Evolutionary conservation across 2,797 vertebrate genomes (phyloP).

Genomic region (Numenius phaeopus): DNA sequence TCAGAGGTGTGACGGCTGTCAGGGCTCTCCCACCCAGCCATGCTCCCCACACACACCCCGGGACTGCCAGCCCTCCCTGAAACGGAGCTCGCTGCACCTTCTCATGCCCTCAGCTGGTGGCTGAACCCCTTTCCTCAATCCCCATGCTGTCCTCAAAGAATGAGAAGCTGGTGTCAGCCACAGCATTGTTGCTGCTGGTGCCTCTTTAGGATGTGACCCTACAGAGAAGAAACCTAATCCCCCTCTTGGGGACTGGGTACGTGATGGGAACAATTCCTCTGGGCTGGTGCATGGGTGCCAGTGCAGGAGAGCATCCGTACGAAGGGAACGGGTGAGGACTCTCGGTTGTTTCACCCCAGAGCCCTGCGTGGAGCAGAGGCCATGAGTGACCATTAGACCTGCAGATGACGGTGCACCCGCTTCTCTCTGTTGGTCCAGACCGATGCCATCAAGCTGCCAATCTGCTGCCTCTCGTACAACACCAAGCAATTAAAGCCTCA

Average conservation of each 20-base stretch:
- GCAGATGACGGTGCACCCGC: not conserved
- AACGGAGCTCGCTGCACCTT: not conserved
- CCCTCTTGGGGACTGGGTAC: fast-evolving
- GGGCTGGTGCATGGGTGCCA: not conserved
- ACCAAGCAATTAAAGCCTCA: not conserved
- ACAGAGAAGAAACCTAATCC: not conserved
- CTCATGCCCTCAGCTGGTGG: not conserved
- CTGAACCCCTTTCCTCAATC: not conserved
- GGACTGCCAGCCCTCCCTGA: not conserved
- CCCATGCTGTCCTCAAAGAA: not conserved
- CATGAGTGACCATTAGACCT: fast-evolving
- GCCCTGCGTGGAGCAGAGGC: not conserved
- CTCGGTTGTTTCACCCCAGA: not conserved
- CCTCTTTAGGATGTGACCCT: not conserved
- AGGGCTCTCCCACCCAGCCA: not conserved
- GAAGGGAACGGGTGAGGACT: not conserved
- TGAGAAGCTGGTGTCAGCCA: not conserved
- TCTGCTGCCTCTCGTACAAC: not conserved
- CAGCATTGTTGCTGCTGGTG: not conserved
- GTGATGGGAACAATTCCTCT: not conserved
- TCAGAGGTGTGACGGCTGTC: not conserved
- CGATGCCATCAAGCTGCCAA: not conserved
- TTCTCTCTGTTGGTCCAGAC: not conserved
- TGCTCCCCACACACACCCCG: not conserved
- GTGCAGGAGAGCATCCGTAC: not conserved